Evolutionary conservation across 1,140 invertebrate species (phyloP).

Genomic region (Megalopta genalis): DNA sequence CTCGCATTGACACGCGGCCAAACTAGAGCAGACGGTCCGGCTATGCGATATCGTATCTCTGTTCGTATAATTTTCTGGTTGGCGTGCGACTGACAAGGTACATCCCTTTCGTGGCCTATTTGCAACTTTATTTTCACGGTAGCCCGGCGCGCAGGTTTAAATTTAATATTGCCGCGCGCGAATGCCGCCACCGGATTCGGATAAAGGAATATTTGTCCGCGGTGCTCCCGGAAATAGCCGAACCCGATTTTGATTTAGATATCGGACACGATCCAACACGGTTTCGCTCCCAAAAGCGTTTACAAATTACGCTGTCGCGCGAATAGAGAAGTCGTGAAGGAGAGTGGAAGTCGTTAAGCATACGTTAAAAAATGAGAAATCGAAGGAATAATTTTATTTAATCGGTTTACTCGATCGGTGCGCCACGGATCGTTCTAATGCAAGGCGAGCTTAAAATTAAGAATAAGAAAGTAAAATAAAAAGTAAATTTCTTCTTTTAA

Average conservation of each 20-base stretch:
- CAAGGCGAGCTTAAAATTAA: no score
- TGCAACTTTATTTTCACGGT: background rate
- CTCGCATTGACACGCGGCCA: slow-evolving; percentile 40
- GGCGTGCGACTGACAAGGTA: background rate
- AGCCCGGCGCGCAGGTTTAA: background rate
- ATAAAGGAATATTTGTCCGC: no score
- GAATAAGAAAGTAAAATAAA: no score
- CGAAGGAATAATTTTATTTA: no score
- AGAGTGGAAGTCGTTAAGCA: no score
- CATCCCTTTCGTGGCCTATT: slow-evolving; percentile 5
- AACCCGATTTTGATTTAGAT: no score
- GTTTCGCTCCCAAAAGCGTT: no score
- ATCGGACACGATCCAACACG: no score
- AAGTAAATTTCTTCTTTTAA: no score
- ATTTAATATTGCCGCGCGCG: slow-evolving; percentile 11
- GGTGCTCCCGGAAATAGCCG: background rate
- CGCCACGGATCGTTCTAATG: no score
- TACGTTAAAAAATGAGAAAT: no score
- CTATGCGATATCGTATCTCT: slow-evolving; percentile 8
- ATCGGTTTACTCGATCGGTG: no score
- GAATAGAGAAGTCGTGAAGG: background rate
- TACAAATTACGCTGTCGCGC: background rate
- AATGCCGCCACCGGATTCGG: background rate
- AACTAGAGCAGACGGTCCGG: background rate
- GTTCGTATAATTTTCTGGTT: slow-evolving; percentile 39